Conservation (phyloP, 2,888 invertebrate genomes). For the Pollenia griseotomentosa region DNA sequence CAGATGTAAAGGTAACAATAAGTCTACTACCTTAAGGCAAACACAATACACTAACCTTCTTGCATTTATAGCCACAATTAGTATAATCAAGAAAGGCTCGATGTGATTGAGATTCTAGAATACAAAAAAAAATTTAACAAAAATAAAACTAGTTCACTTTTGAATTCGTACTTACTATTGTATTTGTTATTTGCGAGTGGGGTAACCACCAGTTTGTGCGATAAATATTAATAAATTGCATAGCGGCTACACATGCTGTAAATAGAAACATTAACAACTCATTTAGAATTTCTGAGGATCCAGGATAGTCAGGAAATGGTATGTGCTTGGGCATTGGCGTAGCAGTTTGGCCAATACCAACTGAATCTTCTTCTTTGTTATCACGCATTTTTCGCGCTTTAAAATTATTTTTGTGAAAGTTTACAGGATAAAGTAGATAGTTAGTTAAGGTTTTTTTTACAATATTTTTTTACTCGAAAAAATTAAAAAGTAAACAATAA, state of each 20-base stretch:
- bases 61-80: slow-evolving; percentile 92
- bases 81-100: slow-evolving; percentile 93
- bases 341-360: slow-evolving; percentile 25
- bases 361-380: slow-evolving; percentile 61
- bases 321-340: slow-evolving; percentile 88
- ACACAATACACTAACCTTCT: slow-evolving; percentile 91
- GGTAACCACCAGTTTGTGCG: slow-evolving; percentile 99
- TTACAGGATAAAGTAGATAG: too few relatives aligned
- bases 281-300: slow-evolving; percentile 92
- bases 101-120: slow-evolving; percentile 96
- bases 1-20: slow-evolving; percentile 83
- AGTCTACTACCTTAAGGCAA: slow-evolving; percentile 85
- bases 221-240: slow-evolving; percentile 97
- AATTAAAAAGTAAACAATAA: too few relatives aligned
- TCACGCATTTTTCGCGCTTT: slow-evolving; percentile 58
- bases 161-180: slow-evolving; percentile 88
- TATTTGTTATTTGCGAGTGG: slow-evolving; percentile 93
- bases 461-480: too few relatives aligned
- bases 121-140: slow-evolving; percentile 76
- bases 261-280: slow-evolving; percentile 94
- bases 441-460: too few relatives aligned
- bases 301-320: slow-evolving; percentile 91
- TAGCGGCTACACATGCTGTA: slow-evolving; percentile 90
- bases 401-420: background rate
- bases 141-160: background rate